Base-by-base conservation (phyloP, 2,888 invertebrate species). In the Epiperipatus broadwayi region DNA sequence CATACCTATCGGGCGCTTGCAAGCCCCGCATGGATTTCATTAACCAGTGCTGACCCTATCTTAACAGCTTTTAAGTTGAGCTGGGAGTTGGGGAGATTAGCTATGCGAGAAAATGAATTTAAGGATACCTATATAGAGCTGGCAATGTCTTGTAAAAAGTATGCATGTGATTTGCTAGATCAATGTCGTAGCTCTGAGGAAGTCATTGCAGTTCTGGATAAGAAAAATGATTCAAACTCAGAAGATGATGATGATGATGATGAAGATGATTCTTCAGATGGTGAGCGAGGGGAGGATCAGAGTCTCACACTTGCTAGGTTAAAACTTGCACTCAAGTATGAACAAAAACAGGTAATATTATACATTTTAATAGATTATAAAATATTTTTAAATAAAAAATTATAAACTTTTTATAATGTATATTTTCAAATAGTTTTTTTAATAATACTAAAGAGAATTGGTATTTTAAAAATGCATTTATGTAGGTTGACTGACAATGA, bases 151-250 rank as follows among this genome's bases (percentile, higher is more conserved):
- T 67, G 66, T 50, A 64, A 65, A 50, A 57, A 60, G 44, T 68
- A 61, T 49, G 63, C 66, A 10, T 66, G 66, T 49, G 65, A 65
- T 45, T 50, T 67, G 31, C 52, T 67, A 41, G 63, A 64, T 44
- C 66, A 68, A 49, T 68, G 67, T 47, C 53, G 67, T 4, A 62
- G 61, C 44, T 65, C 60, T 10, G 65, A 67, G 47, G 67, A 67
- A 50, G 48, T 58, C 16, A 65, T 65, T 22, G 64, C 65, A 3
- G 62, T 67, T 8, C 52, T 65, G 5, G 64, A 65, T 49, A 60
- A 61, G 44, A 49, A 50, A 7, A 49, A 47, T 20, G 47, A 47
- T 14, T 48, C 46, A n/a, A 55, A 52, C 28, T 52, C 45, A 28
- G 48, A 50, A 35, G 53, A 56, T 10, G 48, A 52, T 15, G 46